A percentile compares a stretch with the other conserved stretches of the same genome.
Conservation (phyloP, 2,888 invertebrate species). For the Pristionchus exspectatus region DNA sequence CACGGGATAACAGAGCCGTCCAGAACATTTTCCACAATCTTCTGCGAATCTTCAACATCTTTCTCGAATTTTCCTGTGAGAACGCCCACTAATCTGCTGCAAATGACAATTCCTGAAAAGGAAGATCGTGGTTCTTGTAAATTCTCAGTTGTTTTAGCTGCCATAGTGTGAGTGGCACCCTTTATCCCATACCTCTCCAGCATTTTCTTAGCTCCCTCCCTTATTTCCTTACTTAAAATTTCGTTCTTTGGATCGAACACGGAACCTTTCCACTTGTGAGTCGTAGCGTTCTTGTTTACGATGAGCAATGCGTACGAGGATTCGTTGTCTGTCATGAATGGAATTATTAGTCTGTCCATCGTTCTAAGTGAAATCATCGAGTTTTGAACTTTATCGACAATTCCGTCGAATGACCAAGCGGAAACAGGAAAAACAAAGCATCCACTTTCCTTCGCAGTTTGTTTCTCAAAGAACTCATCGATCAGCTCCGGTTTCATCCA, state of each 20-base stretch:
- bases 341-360: background rate
- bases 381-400: background rate
- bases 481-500: background rate
- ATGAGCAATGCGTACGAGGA: background rate
- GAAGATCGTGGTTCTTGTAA: too few relatives aligned
- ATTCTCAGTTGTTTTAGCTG: background rate
- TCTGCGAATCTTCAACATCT: background rate
- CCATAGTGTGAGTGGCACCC: background rate
- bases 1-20: background rate
- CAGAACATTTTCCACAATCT: background rate
- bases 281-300: background rate
- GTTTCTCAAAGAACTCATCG: conserved; percentile 7
- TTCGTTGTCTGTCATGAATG: background rate
- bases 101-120: conserved; percentile 7
- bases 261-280: background rate
- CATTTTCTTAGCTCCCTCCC: background rate
- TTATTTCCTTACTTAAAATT: background rate
- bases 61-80: background rate
- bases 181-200: background rate
- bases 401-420: background rate
- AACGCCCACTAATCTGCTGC: background rate
- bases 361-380: background rate
- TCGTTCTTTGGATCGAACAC: background rate
- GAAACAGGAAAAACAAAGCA: conserved; percentile 24
- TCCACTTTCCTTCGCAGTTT: background rate